A percentile compares a stretch with the other conserved stretches of the same genome.
Conservation (phyloP, 2,797 vertebrate species). For the Argya squamiceps region DNA sequence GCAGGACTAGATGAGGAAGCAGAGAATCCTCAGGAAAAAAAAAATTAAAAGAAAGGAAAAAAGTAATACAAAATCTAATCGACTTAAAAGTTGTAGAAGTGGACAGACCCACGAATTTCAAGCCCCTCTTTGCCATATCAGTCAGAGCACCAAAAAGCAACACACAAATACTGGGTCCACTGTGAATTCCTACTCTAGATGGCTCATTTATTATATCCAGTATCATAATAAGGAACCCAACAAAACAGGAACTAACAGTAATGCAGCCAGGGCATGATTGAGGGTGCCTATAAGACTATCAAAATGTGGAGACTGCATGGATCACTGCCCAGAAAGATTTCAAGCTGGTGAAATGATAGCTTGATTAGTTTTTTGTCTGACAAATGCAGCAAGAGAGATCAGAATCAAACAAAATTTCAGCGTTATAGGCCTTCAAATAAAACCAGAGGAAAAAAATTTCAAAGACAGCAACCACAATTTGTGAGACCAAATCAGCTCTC, state of each 20-base stretch:
- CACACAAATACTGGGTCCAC: background rate
- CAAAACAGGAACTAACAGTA: constrained; percentile 2
- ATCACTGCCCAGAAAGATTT: constrained; percentile 34
- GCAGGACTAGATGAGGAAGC: background rate
- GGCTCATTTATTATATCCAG: background rate
- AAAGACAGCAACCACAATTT: background rate
- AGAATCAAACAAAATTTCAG: constrained; percentile 54
- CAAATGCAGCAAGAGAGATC: constrained; percentile 13
- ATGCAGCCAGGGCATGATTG: constrained; percentile 35
- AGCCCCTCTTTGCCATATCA: background rate
- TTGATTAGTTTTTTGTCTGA: constrained; percentile 62
- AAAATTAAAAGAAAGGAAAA: background rate
- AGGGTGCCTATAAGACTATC: constrained; percentile 12
- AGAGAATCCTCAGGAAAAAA: background rate
- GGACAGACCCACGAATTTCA: background rate
- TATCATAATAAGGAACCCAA: background rate
- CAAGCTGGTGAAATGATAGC: constrained; percentile 38
- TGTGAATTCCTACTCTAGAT: background rate
- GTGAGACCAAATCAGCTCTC: background rate
- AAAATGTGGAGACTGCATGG: constrained; percentile 4
- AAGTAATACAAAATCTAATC: background rate
- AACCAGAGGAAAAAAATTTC: background rate
- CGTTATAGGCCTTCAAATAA: constrained; percentile 35
- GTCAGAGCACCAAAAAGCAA: background rate
- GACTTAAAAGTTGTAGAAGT: background rate